Evolutionary conservation across 1,140 invertebrate genomes (phyloP).

Genomic region (Melanaphis sacchari): DNA sequence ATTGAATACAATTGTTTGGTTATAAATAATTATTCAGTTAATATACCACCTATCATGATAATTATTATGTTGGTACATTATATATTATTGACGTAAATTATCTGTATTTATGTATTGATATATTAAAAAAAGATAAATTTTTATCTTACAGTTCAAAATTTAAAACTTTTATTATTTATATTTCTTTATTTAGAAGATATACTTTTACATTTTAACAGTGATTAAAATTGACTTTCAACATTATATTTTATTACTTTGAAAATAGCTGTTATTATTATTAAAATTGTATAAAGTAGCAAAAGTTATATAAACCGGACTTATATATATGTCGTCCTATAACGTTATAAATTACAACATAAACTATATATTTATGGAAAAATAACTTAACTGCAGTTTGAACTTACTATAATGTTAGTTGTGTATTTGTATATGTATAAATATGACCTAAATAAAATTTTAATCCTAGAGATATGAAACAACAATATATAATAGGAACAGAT

Average conservation of each 20-base stretch:
- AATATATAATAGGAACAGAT: neutral
- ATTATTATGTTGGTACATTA: neutral
- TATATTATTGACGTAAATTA: neutral
- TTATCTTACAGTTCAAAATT: neutral
- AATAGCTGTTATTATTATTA: neutral
- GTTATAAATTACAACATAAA: neutral
- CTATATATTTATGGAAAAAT: neutral
- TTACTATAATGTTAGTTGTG: neutral
- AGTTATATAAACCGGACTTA: neutral
- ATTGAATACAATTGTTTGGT: neutral
- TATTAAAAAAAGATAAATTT: neutral
- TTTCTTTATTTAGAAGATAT: neutral
- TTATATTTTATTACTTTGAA: constrained; percentile 17
- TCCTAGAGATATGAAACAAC: neutral
- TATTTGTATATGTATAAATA: neutral
- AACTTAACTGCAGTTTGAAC: neutral
- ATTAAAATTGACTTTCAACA: neutral
- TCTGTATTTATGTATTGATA: neutral
- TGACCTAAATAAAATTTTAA: too few species aligned
- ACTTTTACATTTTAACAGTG: neutral
- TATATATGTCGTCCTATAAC: neutral
- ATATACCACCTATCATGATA: neutral
- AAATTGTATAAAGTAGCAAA: neutral
- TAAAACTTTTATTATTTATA: neutral
- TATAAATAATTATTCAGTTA: neutral